These are phyloP conservation scores for Oscheius sp. DNA, from an alignment of 1,140 invertebrate genomes.

Conservation along the genomic window DNA sequence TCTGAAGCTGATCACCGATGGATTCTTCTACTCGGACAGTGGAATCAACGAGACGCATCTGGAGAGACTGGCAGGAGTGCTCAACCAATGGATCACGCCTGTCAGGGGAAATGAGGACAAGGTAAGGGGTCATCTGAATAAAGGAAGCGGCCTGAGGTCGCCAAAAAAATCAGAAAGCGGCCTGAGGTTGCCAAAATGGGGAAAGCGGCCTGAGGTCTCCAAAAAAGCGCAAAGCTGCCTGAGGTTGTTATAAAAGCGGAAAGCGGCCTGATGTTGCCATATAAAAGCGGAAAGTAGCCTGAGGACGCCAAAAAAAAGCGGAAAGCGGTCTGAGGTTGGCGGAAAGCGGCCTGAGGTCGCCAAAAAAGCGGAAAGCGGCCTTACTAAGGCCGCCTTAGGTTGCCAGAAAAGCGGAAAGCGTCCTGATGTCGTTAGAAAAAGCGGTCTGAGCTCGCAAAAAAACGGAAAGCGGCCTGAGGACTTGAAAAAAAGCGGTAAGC, in stretches of 20 bases:
- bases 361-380: no score
- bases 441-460: no score
- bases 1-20: constrained; percentile 31
- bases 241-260: background rate
- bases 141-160: no score
- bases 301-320: background rate
- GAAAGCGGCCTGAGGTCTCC: no score
- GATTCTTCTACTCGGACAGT: constrained; percentile 15
- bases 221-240: background rate
- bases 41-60: constrained; percentile 36
- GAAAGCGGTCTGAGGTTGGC: no score
- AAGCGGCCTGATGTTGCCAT: background rate
- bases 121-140: no score
- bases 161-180: background rate
- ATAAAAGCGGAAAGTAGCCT: background rate
- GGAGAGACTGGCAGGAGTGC: constrained; percentile 13
- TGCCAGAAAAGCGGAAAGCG: no score
- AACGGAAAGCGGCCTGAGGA: no score
- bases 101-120: constrained; percentile 31
- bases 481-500: no score
- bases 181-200: background rate
- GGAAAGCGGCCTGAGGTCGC: background rate
- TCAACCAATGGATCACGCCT: constrained; percentile 36
- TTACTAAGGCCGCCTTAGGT: no score
- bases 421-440: no score